Evolutionary conservation across 1,140 invertebrate species (phyloP).

Genomic region (Wiebesia pumilae): DNA sequence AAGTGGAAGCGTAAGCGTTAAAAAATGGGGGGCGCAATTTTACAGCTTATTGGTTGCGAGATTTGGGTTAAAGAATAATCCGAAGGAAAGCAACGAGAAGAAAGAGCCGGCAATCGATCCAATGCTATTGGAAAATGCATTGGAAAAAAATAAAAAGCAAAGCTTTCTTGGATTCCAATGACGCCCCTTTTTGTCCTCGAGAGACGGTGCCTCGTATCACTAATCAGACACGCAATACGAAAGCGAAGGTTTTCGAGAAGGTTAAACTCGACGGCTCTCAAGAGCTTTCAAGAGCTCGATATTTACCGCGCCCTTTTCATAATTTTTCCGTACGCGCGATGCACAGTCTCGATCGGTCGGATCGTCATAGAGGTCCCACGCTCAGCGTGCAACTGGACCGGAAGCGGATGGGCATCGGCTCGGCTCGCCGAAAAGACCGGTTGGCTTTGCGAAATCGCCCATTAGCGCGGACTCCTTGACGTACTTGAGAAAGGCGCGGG

Average conservation of each 20-base stretch:
- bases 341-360: too few relatives aligned
- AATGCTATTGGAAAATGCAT: not conserved
- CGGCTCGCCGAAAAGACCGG: not conserved
- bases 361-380: too few relatives aligned
- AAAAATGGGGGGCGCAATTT: too few relatives aligned
- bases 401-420: too few relatives aligned
- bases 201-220: too few relatives aligned
- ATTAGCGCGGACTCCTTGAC: not conserved
- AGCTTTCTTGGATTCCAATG: not conserved
- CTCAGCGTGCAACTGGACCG: not conserved
- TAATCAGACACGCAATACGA: not conserved
- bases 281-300: not conserved
- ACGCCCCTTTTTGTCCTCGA: too few relatives aligned
- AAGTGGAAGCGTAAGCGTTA: not conserved
- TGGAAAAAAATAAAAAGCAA: not conserved
- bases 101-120: not conserved
- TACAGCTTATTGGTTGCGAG: not conserved
- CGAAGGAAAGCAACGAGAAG: not conserved
- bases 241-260: not conserved
- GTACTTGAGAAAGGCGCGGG: slow-evolving; percentile 8
- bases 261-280: not conserved
- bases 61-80: not conserved
- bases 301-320: not conserved
- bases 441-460: not conserved
- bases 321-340: not conserved